Base-by-base conservation (phyloP, 35 echinoderm and acorn worm species). In the Hemicentrotus pulcherrimus region DNA sequence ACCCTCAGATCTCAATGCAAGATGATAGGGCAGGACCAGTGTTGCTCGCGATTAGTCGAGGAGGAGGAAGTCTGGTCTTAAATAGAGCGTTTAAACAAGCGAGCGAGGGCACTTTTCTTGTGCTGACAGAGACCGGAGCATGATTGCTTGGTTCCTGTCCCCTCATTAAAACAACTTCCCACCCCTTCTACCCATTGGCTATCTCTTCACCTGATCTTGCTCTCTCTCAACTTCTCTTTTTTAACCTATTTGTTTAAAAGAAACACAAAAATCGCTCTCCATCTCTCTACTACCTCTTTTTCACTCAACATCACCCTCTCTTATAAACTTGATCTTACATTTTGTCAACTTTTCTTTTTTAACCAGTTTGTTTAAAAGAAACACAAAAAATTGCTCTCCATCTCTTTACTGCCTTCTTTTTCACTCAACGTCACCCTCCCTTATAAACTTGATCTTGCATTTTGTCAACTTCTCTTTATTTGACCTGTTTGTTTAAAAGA, bases 61-160 rank as follows among this genome's bases (percentile, higher is more conserved):
- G 91, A 93, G 91, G 91, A 93, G 91, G 91, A 93, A 93, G 91
- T 93, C 46, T 93, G 46, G 19, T 47, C 46, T 93, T 93, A 93
- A 58, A 93, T 16, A 58, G 45, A 31, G 46, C 30, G 91, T 93
- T 93, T 93, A 58, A 58, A 93, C 91, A 93, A 93, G 48, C 48
- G 46, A 93, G 91, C 48, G 46, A 93, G 91, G 91, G 91, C 91
- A 58, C 91, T 47, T 90, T 90, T 90, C 88, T 93, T 47, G 91
- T 14, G 48, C 46, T 93, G 91, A 93, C 91, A 93, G 45, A 58
- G 91, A 93, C 48, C 46, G 48, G 46, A n/a, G 10, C 91, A 58
- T 93, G 91, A 93, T 93, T 93, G 91, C 46, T 31, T 13, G 91
- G 48, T 50, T 93, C 91, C 91, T 93, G 91, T 93, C 47, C 30